Evolutionary conservation across 1,140 invertebrate species (phyloP).

Genomic region (Lasioglossum baleicum): DNA sequence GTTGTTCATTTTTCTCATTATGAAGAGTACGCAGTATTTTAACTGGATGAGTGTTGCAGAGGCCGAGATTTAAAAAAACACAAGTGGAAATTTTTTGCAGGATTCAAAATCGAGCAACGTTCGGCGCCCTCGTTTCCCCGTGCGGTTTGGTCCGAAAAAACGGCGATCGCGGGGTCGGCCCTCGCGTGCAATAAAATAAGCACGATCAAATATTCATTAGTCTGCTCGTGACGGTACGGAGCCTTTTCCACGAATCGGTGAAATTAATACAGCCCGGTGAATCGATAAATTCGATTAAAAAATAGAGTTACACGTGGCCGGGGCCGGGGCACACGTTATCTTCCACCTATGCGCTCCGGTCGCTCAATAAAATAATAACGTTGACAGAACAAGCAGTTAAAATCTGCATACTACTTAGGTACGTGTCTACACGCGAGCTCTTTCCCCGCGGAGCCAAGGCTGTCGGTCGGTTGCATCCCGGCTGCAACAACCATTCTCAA

Average conservation of each 20-base stretch:
- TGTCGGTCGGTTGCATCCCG: slow-evolving; percentile 20
- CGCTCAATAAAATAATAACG: slow-evolving; percentile 46
- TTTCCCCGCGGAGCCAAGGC: background rate
- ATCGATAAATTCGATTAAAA: slow-evolving; percentile 24
- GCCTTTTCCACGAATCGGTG: slow-evolving; percentile 14
- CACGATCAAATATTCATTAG: background rate
- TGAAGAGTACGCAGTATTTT: too few species aligned
- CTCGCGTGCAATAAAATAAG: background rate
- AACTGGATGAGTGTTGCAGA: too few species aligned
- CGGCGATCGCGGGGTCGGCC: background rate
- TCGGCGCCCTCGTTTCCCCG: too few species aligned
- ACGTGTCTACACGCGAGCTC: slow-evolving; percentile 31
- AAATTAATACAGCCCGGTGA: background rate
- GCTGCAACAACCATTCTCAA: slow-evolving; percentile 44
- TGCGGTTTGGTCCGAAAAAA: too few species aligned
- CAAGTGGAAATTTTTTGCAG: too few species aligned
- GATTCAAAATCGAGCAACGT: too few species aligned
- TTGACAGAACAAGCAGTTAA: slow-evolving; percentile 46
- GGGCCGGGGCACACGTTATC: background rate
- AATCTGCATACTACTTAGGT: slow-evolving; percentile 43
- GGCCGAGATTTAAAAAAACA: too few species aligned
- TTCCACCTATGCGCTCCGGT: slow-evolving; percentile 6
- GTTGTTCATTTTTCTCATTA: too few species aligned
- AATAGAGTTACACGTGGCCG: background rate
- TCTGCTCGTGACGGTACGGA: background rate